Evolutionary conservation across 2,797 vertebrate genomes (phyloP), one percentile per base, ranked within the genome.

Genomic region (Alosa sapidissima): DNA sequence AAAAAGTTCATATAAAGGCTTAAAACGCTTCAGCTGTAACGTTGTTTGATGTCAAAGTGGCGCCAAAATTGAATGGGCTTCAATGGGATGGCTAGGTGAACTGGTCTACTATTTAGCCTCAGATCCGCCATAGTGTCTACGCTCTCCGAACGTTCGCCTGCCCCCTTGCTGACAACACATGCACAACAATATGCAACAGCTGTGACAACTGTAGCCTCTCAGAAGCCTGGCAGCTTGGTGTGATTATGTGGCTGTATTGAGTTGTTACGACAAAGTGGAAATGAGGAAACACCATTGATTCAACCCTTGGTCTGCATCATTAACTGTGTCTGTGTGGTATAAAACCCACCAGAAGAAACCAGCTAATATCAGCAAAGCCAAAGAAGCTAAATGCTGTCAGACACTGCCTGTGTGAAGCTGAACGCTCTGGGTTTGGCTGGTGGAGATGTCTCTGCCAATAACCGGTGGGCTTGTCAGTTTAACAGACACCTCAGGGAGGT

Each of bases 401-500:
- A 21, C 24, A n/a, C 21, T 60, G 60, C 24, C 21, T 78, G 72
- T 75, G 36, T 78, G 72, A 45, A 47, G 14, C 72, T 45, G 14
- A 78, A 78, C 21, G 72, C 13, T 36, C 7, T 72, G 5, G 14
- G 68, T 41, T 72, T 16, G 2, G 33, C 33, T 78, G 36, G 5
- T 78, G 72, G n/a, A 78, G 36, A 47, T 45, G 2, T 47, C 16
- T 16, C 41, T 78, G 72, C 72, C 72, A 45, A 47, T 45, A 78
- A 78, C 36, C 10, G 16, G 10, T 33, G 62, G 28, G 36, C 36
- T 78, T 41, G 41, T 78, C 72, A 78, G 72, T 78, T 45, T 47
- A 41, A 21, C 72, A 45, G 72, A 78, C 72, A 78, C 36, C 72
- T 78, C 72, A 7, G 72, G 14, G 36, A 78, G 41, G 72, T 78